phyloP scores from a whole-genome alignment of 2,888 invertebrate genomes.

The Mythimna lalbum region DNA sequence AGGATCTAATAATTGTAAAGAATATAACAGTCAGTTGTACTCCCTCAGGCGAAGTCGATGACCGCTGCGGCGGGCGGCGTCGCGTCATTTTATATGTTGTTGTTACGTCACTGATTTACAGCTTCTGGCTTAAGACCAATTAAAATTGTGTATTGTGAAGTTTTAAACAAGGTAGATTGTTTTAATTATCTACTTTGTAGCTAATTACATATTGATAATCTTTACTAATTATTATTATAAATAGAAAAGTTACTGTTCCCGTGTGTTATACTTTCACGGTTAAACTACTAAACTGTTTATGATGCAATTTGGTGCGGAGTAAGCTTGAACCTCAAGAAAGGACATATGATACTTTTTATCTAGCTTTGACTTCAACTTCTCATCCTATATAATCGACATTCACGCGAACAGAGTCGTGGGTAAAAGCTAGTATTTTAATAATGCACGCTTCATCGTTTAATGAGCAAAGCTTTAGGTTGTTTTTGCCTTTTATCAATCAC shows the following conservation, averaged over 20 bases:
- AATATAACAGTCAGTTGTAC: constrained; percentile 20
- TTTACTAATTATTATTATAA: too few species aligned
- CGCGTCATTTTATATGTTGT: constrained; percentile 45
- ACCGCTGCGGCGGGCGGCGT: constrained; percentile 41
- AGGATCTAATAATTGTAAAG: constrained; percentile 19
- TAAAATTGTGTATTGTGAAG: constrained; percentile 34
- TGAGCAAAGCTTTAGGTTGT: neutral
- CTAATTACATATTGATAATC: neutral
- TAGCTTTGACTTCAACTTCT: too few species aligned
- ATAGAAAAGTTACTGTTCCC: too few species aligned
- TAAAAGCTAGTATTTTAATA: too few species aligned
- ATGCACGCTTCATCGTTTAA: too few species aligned
- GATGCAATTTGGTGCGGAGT: too few species aligned
- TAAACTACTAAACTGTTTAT: too few species aligned
- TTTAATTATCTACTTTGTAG: neutral
- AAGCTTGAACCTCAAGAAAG: too few species aligned
- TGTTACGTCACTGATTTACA: constrained; percentile 44
- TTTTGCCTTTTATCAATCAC: neutral
- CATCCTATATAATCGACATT: too few species aligned
- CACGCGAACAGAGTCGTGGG: too few species aligned
- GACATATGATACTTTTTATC: too few species aligned
- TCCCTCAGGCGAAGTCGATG: constrained; percentile 54
- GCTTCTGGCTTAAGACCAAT: constrained; percentile 27
- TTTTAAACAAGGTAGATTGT: neutral
- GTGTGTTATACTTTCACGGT: too few species aligned